Conservation (phyloP, 2,797 vertebrate species). For the Phalanger gymnotis region DNA sequence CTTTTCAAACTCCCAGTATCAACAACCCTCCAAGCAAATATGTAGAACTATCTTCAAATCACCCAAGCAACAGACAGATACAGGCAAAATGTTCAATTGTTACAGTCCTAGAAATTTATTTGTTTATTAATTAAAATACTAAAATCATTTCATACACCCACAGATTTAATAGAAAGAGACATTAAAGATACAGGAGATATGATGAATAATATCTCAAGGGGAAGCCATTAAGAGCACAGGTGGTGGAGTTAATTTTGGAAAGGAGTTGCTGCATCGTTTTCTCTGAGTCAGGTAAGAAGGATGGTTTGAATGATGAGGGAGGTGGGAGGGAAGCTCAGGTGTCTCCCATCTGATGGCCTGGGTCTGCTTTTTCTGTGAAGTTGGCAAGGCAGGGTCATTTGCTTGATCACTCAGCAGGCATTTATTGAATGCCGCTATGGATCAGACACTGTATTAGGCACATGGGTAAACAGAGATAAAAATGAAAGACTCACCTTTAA, state of each 20-base stretch:
- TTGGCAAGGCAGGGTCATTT: not conserved
- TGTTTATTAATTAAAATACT: conserved; percentile 7
- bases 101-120: not conserved
- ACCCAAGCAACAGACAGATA: not conserved
- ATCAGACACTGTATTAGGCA: not conserved
- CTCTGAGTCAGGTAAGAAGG: not conserved
- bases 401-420: not conserved
- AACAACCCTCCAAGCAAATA: not conserved
- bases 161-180: not conserved
- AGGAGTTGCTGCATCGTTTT: not conserved
- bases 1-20: not conserved
- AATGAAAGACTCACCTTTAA: not conserved
- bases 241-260: not conserved
- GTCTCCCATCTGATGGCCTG: not conserved
- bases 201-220: not conserved
- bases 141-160: not conserved
- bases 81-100: not conserved
- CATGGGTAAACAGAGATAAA: not conserved
- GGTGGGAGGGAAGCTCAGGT: not conserved
- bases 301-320: not conserved
- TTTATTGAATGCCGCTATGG: not conserved
- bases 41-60: not conserved
- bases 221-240: not conserved
- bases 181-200: not conserved
- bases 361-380: not conserved